A percentile compares a stretch with the other conserved stretches of the same genome.
These are phyloP conservation scores for Xenotilapia caudafasciata DNA, from an alignment of 2,113 vertebrate species.

Conservation along the genomic window DNA sequence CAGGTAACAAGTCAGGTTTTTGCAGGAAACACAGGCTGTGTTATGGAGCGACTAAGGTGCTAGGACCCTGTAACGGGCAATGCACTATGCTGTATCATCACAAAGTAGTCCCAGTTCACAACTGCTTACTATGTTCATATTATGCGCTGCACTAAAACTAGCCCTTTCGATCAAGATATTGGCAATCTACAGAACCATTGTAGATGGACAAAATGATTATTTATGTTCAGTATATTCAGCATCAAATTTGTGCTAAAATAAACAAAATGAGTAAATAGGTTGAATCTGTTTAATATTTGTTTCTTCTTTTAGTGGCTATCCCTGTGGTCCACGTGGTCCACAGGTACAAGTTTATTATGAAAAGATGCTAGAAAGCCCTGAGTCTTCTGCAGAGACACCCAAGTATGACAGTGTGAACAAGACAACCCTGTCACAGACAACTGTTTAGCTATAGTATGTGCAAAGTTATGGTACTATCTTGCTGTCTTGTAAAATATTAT, in stretches of 20 bases:
- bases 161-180: background rate
- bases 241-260: background rate
- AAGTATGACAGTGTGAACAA: background rate
- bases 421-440: background rate
- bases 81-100: background rate
- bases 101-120: background rate
- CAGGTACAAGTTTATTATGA: background rate
- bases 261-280: background rate
- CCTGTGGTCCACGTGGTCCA: background rate
- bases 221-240: background rate
- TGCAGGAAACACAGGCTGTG: background rate
- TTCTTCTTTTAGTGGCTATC: background rate
- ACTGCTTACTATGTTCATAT: background rate
- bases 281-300: rapidly evolving
- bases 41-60: background rate
- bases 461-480: background rate
- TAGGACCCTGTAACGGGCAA: background rate
- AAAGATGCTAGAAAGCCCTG: background rate
- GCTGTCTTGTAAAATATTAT: background rate
- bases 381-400: background rate
- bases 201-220: background rate
- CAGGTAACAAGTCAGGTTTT: background rate
- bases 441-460: background rate
- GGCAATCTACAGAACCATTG: background rate
- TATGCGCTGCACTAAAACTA: background rate